Evolutionary conservation across 2,888 invertebrate species (phyloP), one percentile per base, ranked within the genome.

Genomic region (Callimorpha dominula): DNA sequence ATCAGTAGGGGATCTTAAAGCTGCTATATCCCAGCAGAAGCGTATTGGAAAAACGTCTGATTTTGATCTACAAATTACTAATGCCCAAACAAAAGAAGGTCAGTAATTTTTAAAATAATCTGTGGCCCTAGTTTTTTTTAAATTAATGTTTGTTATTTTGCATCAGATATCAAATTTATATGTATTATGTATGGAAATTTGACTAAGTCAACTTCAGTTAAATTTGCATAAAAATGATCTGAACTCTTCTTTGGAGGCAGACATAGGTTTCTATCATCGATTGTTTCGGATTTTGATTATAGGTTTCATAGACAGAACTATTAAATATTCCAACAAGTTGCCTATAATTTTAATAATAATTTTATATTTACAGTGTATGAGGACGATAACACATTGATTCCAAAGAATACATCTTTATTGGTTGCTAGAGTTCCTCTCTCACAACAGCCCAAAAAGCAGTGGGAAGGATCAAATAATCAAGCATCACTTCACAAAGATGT

Each of bases 61-160:
- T 94, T 99, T 99, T 93, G 99, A 99, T 96, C 96, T 99, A 74
- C 98, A 99, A 95, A 98, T 99, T 78, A 99, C 98, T 60, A 99
- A 99, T 96, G 99, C 99, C 72, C 99, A 99, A 94, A 99, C 99
- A 76, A 98, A 99, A 96, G 98, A 99, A 97, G 99, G 99, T 99
- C 70, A 84, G 89, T 65, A 52, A 6, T 42, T 50, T 46, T 43
- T 57, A 31, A 9, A n/a, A 3, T n/a, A 15, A 42, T 64, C 17
- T 40, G 42, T 15, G 15, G 42, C 9, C 63, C 15, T n/a, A 62
- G 31, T 46, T 20, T 31, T 65, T 40, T 15, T 7, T 66, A 9
- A 50, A 50, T 14, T 50, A 8, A 49, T 31, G 31, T 15, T 4
- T 50, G 17, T 14, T 14, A 31, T 50, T 50, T 31, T 14, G 7